Base-by-base conservation (phyloP, 2,113 vertebrate species). In the Lutjanus erythropterus region DNA sequence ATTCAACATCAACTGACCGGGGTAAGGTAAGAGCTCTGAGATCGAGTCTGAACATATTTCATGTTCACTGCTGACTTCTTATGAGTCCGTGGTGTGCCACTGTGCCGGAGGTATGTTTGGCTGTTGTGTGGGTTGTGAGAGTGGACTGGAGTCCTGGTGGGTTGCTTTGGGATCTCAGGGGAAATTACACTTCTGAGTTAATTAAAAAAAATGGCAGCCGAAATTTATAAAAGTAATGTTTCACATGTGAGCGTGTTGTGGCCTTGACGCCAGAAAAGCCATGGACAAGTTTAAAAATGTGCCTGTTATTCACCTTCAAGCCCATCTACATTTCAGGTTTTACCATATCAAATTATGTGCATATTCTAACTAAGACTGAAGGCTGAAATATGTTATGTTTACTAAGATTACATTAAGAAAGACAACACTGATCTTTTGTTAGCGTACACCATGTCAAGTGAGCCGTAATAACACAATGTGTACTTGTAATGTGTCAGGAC, bases 131-230 rank as follows among this genome's bases (percentile, higher is more conserved):
- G 90, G 91, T 62, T 80, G 80, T 69, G 7, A 52, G 6, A 39
- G n/a, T 76, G 16, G 65, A 69, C 27, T 53, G 39, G 58, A 68
- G 61, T 77, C 75, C 16, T 39, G 49, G 90, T 89, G 86, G 89
- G 83, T 16, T 80, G 78, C 66, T 62, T 75, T 58, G 67, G 23
- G 33, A 76, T 85, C 89, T 75, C 87, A 47, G 50, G 91, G 88
- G 92, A 93, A 94, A 94, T 94, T 93, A 91, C 46, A n/a, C n/a
- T n/a, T 53, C 67, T 8, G 56, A 62, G 80, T 86, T 92, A 73
- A 89, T 92, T 89, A 78, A 86, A 71, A 61, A 61, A 65, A 21
- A 53, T 52, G 55, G 35, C 69, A 55, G 53, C 49, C 53, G 62
- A 84, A 59, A 71, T 59, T 70, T 65, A 71, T 75, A 75, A 71